Evolutionary conservation across 1,140 invertebrate genomes (phyloP).

Genomic region (Gryon sp.): DNA sequence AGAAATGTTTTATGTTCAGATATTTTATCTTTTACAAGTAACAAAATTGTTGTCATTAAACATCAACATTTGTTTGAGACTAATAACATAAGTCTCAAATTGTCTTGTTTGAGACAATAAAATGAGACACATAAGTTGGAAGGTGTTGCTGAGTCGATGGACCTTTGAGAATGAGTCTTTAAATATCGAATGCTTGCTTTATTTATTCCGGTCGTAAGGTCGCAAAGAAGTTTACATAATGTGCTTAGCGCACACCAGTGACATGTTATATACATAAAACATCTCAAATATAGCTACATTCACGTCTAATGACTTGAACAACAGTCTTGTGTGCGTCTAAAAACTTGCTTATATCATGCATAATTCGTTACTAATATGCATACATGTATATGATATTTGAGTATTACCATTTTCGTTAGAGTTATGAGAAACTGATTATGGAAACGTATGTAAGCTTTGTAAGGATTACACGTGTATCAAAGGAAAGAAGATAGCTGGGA

Average conservation of each 20-base stretch:
- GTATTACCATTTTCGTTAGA: constrained; percentile 42
- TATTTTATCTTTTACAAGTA: too few species aligned
- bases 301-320: constrained; percentile 17
- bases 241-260: constrained; percentile 36
- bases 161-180: constrained; percentile 41
- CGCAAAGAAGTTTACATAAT: constrained; percentile 50
- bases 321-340: constrained; percentile 9
- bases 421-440: constrained; percentile 35
- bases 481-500: too few species aligned
- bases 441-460: constrained; percentile 7
- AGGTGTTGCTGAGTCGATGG: constrained; percentile 21
- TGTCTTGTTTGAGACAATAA: too few species aligned
- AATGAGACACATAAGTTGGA: too few species aligned
- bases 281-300: constrained; percentile 44
- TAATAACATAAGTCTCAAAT: too few species aligned
- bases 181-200: constrained; percentile 47
- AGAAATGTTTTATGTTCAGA: too few species aligned
- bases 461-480: too few species aligned
- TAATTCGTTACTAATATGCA: constrained; percentile 19
- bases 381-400: constrained; percentile 28
- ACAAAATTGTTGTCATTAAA: too few species aligned
- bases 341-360: constrained; percentile 35
- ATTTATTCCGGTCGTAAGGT: constrained; percentile 57
- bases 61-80: too few species aligned
- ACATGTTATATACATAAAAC: constrained; percentile 50